A percentile compares a stretch with the other conserved stretches of the same genome.
Conservation (phyloP, 1,140 invertebrate genomes). For the Drosophila ironensis region DNA sequence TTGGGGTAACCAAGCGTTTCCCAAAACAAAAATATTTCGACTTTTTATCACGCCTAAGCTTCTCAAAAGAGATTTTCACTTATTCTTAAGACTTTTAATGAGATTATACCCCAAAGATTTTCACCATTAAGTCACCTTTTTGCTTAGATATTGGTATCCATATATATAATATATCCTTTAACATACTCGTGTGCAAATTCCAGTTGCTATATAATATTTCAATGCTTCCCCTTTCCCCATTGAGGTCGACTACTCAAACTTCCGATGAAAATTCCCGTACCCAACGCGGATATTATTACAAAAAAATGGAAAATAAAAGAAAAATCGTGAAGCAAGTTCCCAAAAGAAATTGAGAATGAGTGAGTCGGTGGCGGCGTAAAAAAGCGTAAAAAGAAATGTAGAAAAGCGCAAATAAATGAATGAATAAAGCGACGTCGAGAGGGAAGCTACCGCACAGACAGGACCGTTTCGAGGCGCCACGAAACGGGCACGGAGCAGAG, state of each 20-base stretch:
- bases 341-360: slow-evolving; percentile 52
- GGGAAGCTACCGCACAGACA: slow-evolving; percentile 11
- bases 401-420: slow-evolving; percentile 78
- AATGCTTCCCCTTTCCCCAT: not conserved
- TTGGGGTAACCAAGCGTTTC: too few species aligned
- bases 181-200: too few species aligned
- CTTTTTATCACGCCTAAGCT: too few species aligned
- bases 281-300: slow-evolving; percentile 29
- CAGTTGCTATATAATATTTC: too few species aligned
- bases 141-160: too few species aligned
- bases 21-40: too few species aligned
- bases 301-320: slow-evolving; percentile 33
- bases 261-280: slow-evolving; percentile 29
- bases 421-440: slow-evolving; percentile 63
- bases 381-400: slow-evolving; percentile 33
- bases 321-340: slow-evolving; percentile 32
- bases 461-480: not conserved
- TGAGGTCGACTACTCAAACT: not conserved
- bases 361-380: slow-evolving; percentile 5
- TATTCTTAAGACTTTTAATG: not conserved
- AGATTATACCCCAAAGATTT: too few species aligned
- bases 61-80: too few species aligned
- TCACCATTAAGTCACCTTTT: too few species aligned
- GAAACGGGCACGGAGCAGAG: slow-evolving; percentile 22
- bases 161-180: too few species aligned